These are phyloP conservation scores for Orthonevra nobilis DNA, from an alignment of 2,888 invertebrate species.

Conservation along the genomic window DNA sequence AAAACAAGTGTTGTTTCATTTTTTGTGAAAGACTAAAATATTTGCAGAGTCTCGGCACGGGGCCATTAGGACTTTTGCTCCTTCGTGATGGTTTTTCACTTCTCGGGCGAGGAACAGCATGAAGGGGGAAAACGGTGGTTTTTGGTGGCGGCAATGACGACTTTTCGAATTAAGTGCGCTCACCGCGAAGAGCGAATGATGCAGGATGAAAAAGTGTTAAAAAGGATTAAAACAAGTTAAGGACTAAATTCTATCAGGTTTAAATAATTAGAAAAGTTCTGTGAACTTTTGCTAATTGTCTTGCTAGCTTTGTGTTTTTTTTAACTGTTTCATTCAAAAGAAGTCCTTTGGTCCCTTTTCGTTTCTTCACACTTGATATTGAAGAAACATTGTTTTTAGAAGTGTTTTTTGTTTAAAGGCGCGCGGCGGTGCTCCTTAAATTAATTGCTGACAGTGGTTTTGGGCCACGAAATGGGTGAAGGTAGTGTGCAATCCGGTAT, in stretches of 20 bases:
- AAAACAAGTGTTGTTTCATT: conserved; percentile 19
- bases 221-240: conserved; percentile 62
- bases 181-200: conserved; percentile 21
- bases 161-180: conserved; percentile 67
- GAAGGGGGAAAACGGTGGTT: conserved; percentile 7
- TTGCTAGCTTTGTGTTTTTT: conserved; percentile 59
- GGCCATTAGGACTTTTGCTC: conserved; percentile 68
- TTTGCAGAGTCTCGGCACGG: conserved; percentile 68
- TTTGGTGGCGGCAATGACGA: conserved; percentile 46
- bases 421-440: too few species aligned
- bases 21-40: conserved; percentile 57
- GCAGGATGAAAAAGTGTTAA: conserved; percentile 53
- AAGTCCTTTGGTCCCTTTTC: conserved; percentile 7
- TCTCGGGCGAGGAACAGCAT: conserved; percentile 20
- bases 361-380: conserved; percentile 27
- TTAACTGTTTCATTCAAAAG: conserved; percentile 51
- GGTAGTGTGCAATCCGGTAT: too few species aligned
- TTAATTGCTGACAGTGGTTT: too few species aligned
- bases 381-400: conserved; percentile 52
- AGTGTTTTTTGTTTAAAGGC: too few species aligned
- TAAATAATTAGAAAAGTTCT: conserved; percentile 70
- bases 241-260: conserved; percentile 70
- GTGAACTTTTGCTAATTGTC: conserved; percentile 69
- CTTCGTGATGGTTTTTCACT: conserved; percentile 57
- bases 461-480: too few species aligned